These are phyloP conservation scores for Petaurus breviceps DNA, from an alignment of 2,113 vertebrate species.

Conservation along the genomic window DNA sequence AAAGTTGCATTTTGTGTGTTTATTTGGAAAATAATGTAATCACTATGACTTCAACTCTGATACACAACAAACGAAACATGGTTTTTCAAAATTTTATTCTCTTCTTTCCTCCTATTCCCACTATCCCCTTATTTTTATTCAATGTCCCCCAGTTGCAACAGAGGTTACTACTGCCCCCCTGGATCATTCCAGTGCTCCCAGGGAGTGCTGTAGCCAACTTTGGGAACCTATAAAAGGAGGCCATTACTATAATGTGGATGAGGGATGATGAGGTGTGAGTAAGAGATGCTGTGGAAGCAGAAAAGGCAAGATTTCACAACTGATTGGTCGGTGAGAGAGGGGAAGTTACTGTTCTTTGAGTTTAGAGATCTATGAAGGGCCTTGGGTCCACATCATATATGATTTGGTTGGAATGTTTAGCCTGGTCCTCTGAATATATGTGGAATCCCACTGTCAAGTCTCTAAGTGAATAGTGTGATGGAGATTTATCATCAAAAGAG, in stretches of 20 bases:
- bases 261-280: background rate
- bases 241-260: background rate
- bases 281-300: background rate
- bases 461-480: background rate
- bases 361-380: background rate
- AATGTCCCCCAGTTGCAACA: too few relatives aligned
- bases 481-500: background rate
- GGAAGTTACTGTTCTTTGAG: background rate
- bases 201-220: too few relatives aligned
- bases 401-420: background rate
- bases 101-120: too few relatives aligned
- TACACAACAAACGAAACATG: too few relatives aligned
- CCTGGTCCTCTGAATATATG: background rate
- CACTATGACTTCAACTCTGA: too few relatives aligned
- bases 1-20: too few relatives aligned
- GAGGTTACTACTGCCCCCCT: too few relatives aligned
- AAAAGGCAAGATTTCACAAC: background rate
- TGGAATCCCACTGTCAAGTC: background rate
- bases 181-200: too few relatives aligned
- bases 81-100: too few relatives aligned
- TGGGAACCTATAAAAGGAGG: background rate
- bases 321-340: background rate
- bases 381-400: background rate
- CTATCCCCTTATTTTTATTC: too few relatives aligned
- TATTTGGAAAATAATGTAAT: too few relatives aligned